Percentiles rank a stretch among this genome's conserved stretches.
Evolutionary conservation across 1,140 invertebrate genomes (phyloP).

Genomic region (Oscheius sp.): DNA sequence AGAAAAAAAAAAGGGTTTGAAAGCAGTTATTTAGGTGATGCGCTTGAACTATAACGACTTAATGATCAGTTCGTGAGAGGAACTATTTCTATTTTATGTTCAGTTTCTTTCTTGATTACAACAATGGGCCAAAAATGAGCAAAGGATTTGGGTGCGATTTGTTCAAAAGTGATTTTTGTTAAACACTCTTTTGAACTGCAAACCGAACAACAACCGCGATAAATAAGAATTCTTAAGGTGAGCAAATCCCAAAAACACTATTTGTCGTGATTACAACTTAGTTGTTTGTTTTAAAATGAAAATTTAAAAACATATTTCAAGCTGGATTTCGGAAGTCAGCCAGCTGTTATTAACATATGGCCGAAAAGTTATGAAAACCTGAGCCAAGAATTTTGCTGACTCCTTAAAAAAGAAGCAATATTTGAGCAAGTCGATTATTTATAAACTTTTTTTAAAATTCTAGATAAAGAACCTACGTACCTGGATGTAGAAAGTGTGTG

Average conservation of each 20-base stretch:
- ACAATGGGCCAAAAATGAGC: neutral
- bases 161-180: too few relatives aligned
- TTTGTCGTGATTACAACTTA: too few relatives aligned
- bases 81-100: neutral
- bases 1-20: neutral
- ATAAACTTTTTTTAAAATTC: neutral
- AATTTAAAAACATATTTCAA: too few relatives aligned
- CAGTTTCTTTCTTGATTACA: neutral
- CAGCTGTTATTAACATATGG: too few relatives aligned
- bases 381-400: neutral
- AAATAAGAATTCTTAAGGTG: too few relatives aligned
- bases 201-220: too few relatives aligned
- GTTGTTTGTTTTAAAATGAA: too few relatives aligned
- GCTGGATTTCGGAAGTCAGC: too few relatives aligned
- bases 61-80: neutral
- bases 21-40: neutral
- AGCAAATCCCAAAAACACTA: too few relatives aligned
- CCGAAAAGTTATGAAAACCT: neutral
- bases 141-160: neutral
- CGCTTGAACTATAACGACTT: neutral
- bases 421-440: neutral
- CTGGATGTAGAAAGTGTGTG: constrained; percentile 7
- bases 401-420: neutral
- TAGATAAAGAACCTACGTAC: neutral
- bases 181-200: too few relatives aligned